phyloP scores from a whole-genome alignment of 2,797 vertebrate species.

The Pseudochromis fuscus region DNA sequence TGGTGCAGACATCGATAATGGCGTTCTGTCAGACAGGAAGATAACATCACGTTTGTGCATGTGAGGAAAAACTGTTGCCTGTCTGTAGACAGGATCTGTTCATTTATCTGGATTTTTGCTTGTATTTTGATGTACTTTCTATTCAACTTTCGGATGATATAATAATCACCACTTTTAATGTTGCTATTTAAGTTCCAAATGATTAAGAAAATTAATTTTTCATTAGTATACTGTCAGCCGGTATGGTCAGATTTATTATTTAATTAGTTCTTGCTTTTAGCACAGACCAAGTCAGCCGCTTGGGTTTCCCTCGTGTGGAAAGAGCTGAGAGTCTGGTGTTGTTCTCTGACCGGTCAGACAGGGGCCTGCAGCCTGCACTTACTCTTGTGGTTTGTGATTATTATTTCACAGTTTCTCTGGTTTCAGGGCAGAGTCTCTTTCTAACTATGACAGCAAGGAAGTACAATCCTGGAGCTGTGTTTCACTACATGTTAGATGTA shows the following conservation, averaged over 20 bases:
- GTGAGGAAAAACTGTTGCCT: conserved; percentile 7
- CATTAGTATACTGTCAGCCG: conserved; percentile 18
- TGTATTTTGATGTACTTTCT: conserved; percentile 1
- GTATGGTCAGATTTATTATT: conserved; percentile 19
- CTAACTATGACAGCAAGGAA: conserved; percentile 26
- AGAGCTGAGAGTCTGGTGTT: conserved; percentile 17
- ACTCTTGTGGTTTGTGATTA: conserved; percentile 36
- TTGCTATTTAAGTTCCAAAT: conserved; percentile 2
- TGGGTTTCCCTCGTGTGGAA: conserved; percentile 10
- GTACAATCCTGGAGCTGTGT: conserved; percentile 17
- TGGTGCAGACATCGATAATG: conserved; percentile 56
- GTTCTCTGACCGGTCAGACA: conserved; percentile 33
- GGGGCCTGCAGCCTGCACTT: conserved; percentile 21
- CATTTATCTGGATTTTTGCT: not conserved
- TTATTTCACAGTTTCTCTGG: conserved; percentile 36
- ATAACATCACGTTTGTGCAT: conserved; percentile 31
- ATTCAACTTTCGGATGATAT: not conserved
- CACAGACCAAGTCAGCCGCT: conserved; percentile 5
- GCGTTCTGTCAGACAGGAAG: conserved; percentile 41
- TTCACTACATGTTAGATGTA: conserved; percentile 20
- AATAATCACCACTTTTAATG: conserved; percentile 1
- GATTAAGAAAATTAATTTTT: conserved; percentile 20
- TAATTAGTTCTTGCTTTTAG: conserved; percentile 36
- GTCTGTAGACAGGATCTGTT: conserved; percentile 7
- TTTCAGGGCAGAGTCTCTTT: conserved; percentile 17